A percentile compares a stretch with the other conserved stretches of the same genome.
Evolutionary conservation across 2,888 invertebrate species (phyloP).

Genomic region (Drosophila testacea): DNA sequence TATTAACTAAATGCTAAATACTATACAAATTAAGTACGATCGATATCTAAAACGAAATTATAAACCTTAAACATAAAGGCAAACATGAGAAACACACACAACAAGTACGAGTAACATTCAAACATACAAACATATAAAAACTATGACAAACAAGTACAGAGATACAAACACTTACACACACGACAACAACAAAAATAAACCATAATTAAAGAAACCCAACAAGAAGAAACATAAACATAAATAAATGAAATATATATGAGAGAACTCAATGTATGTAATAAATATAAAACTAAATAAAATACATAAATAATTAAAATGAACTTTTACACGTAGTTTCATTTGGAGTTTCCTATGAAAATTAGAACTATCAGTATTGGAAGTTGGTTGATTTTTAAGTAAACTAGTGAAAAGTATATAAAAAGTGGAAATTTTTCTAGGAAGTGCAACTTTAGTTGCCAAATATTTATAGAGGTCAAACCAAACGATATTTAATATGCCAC

Average conservation of each 20-base stretch:
- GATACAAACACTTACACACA: slow-evolving; percentile 20
- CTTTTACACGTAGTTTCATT: not conserved
- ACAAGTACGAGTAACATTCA: not conserved
- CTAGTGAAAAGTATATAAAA: too few species aligned
- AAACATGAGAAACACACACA: slow-evolving; percentile 50
- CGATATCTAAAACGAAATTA: slow-evolving; percentile 78
- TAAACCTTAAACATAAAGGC: slow-evolving; percentile 62
- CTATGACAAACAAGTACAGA: slow-evolving; percentile 5
- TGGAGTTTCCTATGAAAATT: not conserved
- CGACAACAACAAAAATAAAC: slow-evolving; percentile 33
- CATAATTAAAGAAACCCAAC: slow-evolving; percentile 39
- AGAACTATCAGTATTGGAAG: not conserved
- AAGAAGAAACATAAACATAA: slow-evolving; percentile 36
- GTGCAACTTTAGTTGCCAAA: not conserved
- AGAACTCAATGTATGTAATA: slow-evolving; percentile 83
- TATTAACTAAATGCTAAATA: slow-evolving; percentile 71
- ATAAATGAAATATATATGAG: slow-evolving; percentile 67
- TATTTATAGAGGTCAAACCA: not conserved
- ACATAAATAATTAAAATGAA: slow-evolving; percentile 71
- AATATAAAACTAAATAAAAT: slow-evolving; percentile 77
- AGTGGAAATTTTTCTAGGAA: too few species aligned
- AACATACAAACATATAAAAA: slow-evolving; percentile 16
- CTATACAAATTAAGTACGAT: slow-evolving; percentile 75
- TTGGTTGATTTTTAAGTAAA: not conserved
- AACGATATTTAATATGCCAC: not conserved